Evolutionary conservation across 2,113 vertebrate genomes (phyloP), one percentile per base, ranked within the genome.

Genomic region (Calyptomena viridis): DNA sequence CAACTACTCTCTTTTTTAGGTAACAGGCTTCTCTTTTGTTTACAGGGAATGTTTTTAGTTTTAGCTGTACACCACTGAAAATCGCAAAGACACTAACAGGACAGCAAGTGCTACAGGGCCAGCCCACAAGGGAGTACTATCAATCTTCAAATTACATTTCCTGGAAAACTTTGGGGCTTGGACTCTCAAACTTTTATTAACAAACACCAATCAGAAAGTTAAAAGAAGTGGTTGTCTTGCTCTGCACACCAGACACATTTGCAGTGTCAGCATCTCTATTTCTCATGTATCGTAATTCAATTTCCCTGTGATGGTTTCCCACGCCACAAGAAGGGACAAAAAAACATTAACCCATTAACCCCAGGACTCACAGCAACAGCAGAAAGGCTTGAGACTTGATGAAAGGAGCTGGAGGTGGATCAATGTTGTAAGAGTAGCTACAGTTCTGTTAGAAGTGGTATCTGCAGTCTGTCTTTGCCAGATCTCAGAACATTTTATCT

Each of bases 261-360:
- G 12, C 33, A 35, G 20, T 0, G 0, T 46, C 50, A 73, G 58
- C 22, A 0, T 67, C 55, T 79, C 30, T 47, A 1, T 59, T 93
- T 89, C 40, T 89, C 31, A 35, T 1, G 7, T 59, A 44, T 16
- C 15, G 56, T 31, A 44, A 53, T 40, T 72, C 40, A 44, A 1
- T 18, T 71, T 75, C 44, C 24, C 49, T 37, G 5, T 53, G 31
- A 60, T 20, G 8, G 40, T 63, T 84, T 72, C 47, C 31, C 42
- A 71, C 2, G 3, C 12, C 15, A 31, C 37, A 64, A 18, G 35
- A 81, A 33, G 18, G 22, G 27, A 55, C 25, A 56, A 58, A 75
- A 69, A 82, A 6, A n/a, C n/a, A n/a, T n/a, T n/a, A n/a, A n/a
- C n/a, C n/a, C 44, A 28, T 56, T 81, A 82, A 64, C 22, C 6